These are phyloP conservation scores for Abrostola triplasia DNA, from an alignment of 2,888 invertebrate genomes.

Conservation along the genomic window DNA sequence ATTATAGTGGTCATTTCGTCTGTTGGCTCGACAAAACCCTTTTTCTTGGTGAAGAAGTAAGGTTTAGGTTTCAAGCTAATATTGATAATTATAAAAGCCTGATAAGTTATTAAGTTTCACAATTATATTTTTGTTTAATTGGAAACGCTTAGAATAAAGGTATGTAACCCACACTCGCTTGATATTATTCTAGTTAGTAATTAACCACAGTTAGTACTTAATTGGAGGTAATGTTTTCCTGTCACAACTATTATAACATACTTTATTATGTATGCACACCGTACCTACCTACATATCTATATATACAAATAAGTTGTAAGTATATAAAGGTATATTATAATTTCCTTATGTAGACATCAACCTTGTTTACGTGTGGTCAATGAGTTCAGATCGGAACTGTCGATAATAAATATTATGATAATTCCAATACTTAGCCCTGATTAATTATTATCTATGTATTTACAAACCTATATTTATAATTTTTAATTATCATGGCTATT, in stretches of 20 bases:
- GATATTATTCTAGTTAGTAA: slow-evolving; percentile 8
- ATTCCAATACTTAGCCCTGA: no score
- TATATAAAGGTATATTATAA: background rate
- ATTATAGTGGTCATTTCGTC: no score
- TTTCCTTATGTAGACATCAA: slow-evolving; percentile 24
- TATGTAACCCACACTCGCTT: slow-evolving; percentile 6
- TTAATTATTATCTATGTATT: no score
- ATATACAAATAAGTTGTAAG: no score
- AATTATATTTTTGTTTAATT: no score
- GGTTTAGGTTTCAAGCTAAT: no score
- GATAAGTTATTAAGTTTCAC: no score
- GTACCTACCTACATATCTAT: background rate
- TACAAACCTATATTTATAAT: no score
- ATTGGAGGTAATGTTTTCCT: slow-evolving; percentile 25
- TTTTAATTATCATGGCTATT: no score
- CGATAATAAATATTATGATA: background rate
- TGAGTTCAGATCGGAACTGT: background rate
- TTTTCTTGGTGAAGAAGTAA: no score
- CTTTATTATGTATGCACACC: background rate
- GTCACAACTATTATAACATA: slow-evolving; percentile 11
- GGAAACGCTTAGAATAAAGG: background rate
- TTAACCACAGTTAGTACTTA: slow-evolving; percentile 2
- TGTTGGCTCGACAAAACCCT: no score
- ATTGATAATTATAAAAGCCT: no score
- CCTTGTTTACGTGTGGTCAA: slow-evolving; percentile 12